Evolutionary conservation across 2,113 vertebrate species (phyloP).

Genomic region (Rhegmatorhina hoffmannsi): DNA sequence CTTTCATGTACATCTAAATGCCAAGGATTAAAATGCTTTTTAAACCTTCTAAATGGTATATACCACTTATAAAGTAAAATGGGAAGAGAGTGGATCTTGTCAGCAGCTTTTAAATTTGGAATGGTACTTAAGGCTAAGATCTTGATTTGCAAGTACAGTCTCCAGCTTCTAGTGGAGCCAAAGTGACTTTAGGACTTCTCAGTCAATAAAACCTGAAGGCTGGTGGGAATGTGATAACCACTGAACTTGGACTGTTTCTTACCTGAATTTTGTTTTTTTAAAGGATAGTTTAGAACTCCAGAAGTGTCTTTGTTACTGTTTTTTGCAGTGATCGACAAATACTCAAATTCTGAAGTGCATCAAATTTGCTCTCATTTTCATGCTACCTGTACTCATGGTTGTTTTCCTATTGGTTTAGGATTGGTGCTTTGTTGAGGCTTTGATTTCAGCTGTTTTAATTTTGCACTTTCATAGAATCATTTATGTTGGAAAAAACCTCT

Average conservation of each 20-base stretch:
- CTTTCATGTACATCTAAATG: not conserved
- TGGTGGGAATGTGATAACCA: not conserved
- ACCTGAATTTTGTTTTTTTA: not conserved
- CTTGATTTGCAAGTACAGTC: not conserved
- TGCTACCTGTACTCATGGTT: not conserved
- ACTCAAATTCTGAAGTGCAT: not conserved
- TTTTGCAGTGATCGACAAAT: not conserved
- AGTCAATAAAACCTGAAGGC: not conserved
- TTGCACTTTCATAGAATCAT: not conserved
- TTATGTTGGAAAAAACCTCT: not conserved
- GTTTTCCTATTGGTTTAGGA: not conserved
- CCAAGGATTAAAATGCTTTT: not conserved
- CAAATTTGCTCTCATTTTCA: not conserved
- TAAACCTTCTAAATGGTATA: not conserved
- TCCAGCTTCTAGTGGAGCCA: not conserved
- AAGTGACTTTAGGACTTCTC: not conserved
- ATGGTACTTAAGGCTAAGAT: not conserved
- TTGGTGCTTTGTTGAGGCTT: not conserved
- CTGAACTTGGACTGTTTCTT: not conserved
- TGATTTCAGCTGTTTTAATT: not conserved
- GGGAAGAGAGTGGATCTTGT: not conserved
- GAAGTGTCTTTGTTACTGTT: not conserved
- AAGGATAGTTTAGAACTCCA: not conserved
- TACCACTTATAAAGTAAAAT: not conserved
- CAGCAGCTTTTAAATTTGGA: not conserved